Evolutionary conservation across 1,140 invertebrate species (phyloP).

Genomic region (Portunus trituberculatus): DNA sequence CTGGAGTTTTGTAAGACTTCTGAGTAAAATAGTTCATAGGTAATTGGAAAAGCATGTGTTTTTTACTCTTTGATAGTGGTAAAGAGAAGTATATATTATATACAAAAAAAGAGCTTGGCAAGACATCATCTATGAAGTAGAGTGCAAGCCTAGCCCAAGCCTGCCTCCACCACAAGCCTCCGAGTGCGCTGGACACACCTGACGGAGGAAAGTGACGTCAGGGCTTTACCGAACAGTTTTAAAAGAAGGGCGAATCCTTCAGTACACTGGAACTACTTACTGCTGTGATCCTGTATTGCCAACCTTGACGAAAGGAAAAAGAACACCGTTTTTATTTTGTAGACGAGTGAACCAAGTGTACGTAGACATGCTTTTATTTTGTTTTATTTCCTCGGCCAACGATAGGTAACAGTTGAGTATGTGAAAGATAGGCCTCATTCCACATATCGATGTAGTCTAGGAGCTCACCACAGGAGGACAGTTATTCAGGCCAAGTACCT

Average conservation of each 20-base stretch:
- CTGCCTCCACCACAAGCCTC: background rate
- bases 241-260: background rate
- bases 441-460: conserved; percentile 71
- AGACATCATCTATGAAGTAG: background rate
- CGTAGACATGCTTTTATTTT: background rate
- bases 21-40: conserved; percentile 66
- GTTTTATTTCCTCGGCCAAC: background rate
- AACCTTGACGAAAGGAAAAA: conserved; percentile 29
- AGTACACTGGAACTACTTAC: conserved; percentile 45
- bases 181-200: background rate
- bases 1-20: conserved; percentile 68
- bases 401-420: background rate
- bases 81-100: conserved; percentile 64
- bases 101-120: conserved; percentile 15
- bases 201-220: background rate
- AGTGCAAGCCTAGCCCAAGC: background rate
- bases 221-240: background rate
- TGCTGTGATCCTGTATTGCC: conserved; percentile 64
- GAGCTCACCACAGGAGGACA: conserved; percentile 46
- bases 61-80: conserved; percentile 69
- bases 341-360: background rate
- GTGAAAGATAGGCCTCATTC: conserved; percentile 56
- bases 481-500: conserved; percentile 55
- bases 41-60: conserved; percentile 55
- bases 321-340: conserved; percentile 55